phyloP scores from a whole-genome alignment of 2,888 invertebrate genomes.

The Brachyopa scutellaris region DNA sequence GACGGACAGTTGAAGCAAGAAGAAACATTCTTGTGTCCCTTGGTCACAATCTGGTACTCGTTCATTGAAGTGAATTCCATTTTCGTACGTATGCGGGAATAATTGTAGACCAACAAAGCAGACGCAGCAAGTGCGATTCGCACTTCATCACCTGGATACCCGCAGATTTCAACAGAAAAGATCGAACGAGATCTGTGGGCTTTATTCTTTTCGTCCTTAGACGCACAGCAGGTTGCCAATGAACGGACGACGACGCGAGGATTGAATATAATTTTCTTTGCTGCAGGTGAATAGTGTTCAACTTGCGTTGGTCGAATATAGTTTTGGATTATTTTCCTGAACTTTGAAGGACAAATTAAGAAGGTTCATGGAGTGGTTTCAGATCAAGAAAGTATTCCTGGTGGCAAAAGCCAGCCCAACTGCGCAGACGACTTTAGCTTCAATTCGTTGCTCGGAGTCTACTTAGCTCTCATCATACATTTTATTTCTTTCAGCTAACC shows the following conservation, averaged over 20 bases:
- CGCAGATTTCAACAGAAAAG: conserved; percentile 49
- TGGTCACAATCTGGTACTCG: conserved; percentile 11
- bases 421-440: no score
- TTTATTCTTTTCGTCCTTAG: background rate
- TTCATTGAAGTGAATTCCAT: conserved; percentile 10
- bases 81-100: conserved; percentile 39
- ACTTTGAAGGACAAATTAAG: no score
- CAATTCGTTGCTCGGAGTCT: no score
- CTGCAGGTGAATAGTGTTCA: conserved; percentile 29
- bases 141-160: conserved; percentile 64
- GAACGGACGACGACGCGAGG: background rate
- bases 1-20: no score
- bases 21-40: no score
- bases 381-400: no score
- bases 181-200: conserved; percentile 12
- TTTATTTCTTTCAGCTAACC: no score
- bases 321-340: no score
- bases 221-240: background rate
- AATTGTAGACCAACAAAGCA: conserved; percentile 5
- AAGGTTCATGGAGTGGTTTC: no score
- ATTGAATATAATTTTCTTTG: background rate
- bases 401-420: no score
- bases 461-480: no score
- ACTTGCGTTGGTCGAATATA: background rate
- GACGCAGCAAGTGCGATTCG: conserved; percentile 46